Evolutionary conservation across 2,113 vertebrate species (phyloP).

Genomic region (Macaca nemestrina): DNA sequence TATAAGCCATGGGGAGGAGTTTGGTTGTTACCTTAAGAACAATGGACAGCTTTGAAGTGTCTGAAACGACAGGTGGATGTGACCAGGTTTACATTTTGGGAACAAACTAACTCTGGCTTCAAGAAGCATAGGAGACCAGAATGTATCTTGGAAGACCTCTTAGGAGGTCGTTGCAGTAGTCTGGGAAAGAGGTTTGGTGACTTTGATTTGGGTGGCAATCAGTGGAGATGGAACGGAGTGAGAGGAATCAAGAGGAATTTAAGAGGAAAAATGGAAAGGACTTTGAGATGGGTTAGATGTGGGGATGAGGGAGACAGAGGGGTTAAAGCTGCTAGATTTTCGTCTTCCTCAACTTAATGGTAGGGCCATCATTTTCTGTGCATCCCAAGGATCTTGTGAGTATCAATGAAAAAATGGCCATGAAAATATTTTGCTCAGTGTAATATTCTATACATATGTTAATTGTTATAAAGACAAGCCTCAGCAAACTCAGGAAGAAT

Average conservation of each 20-base stretch:
- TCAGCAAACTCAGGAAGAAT: neutral
- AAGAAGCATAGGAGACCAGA: neutral
- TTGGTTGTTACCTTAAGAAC: neutral
- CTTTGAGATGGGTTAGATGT: neutral
- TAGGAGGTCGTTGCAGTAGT: neutral
- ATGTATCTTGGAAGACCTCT: neutral
- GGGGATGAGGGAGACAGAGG: neutral
- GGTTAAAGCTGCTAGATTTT: neutral
- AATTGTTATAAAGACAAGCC: neutral
- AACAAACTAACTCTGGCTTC: neutral
- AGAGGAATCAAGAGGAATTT: neutral
- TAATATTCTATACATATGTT: neutral
- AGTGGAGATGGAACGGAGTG: neutral
- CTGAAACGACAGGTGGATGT: neutral
- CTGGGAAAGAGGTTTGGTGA: neutral
- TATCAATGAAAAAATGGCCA: neutral
- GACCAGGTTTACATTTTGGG: neutral
- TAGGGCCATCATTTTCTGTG: neutral
- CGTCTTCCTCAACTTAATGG: neutral
- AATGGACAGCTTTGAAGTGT: neutral
- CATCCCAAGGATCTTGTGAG: neutral
- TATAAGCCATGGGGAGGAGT: neutral
- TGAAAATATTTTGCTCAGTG: neutral
- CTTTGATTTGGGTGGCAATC: neutral
- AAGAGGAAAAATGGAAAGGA: neutral